A percentile compares a stretch with the other conserved stretches of the same genome.
Conservation (phyloP, 1,140 invertebrate species). For the Anthonomus grandis region DNA sequence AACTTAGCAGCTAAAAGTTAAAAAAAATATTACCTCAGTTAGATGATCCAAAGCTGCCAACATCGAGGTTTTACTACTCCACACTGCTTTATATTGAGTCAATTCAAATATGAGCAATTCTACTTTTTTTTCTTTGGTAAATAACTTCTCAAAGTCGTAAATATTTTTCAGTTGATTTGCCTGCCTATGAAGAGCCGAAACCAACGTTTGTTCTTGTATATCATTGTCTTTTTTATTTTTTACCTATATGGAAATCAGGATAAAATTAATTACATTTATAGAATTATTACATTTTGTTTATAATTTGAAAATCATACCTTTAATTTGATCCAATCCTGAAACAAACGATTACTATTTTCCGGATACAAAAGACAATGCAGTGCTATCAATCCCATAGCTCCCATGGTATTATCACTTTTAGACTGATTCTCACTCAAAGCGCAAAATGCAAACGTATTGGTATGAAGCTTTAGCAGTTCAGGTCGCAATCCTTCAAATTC, state of each 20-base stretch:
- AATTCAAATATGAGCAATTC: slow-evolving; percentile 12
- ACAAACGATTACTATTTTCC: slow-evolving; percentile 3
- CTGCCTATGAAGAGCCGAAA: neutral
- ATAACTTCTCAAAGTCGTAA: neutral
- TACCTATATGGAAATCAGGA: neutral
- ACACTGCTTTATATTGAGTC: neutral
- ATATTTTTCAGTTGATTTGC: neutral
- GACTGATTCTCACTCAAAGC: slow-evolving; percentile 3
- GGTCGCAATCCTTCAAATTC: slow-evolving; percentile 5
- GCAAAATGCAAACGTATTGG: slow-evolving; percentile 7
- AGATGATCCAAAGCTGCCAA: slow-evolving; percentile 12
- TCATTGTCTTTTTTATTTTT: slow-evolving; percentile 2
- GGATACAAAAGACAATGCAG: slow-evolving; percentile 18
- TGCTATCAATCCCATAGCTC: slow-evolving; percentile 11
- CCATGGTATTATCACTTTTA: neutral
- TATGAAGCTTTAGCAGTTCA: neutral
- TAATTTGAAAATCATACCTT: slow-evolving; percentile 14
- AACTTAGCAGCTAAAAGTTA: neutral
- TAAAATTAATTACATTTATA: neutral
- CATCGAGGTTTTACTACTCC: slow-evolving; percentile 15
- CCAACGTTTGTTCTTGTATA: slow-evolving; percentile 2
- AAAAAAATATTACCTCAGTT: neutral
- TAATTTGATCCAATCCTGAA: slow-evolving; percentile 10
- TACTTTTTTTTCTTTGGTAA: slow-evolving; percentile 9
- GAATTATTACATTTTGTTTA: neutral